phyloP scores from a whole-genome alignment of 2,113 vertebrate species.

The Sorex fumeus region DNA sequence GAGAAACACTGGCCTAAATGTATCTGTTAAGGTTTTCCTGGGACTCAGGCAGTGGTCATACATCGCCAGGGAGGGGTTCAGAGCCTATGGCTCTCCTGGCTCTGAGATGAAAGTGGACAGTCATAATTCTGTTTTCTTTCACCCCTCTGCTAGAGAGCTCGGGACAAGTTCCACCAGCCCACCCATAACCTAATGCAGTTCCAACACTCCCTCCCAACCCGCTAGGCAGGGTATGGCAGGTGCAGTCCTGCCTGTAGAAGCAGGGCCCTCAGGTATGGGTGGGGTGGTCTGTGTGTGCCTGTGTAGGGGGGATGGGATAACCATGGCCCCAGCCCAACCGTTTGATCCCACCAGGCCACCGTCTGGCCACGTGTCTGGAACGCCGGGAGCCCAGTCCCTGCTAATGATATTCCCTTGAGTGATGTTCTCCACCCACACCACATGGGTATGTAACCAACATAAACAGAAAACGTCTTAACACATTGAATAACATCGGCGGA shows the following conservation, averaged over 20 bases:
- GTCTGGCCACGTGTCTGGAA: slow-evolving; percentile 63
- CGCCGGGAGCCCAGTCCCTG: slow-evolving; percentile 49
- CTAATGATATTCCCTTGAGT: slow-evolving; percentile 74
- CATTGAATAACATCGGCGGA: slow-evolving; percentile 68
- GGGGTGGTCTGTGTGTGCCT: slow-evolving; percentile 1
- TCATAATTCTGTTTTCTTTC: neutral
- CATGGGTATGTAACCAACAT: slow-evolving; percentile 78
- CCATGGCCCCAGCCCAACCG: slow-evolving; percentile 25
- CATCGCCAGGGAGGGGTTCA: neutral
- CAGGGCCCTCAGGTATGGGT: slow-evolving; percentile 6
- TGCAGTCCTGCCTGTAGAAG: neutral
- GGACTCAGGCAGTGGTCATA: slow-evolving; percentile 5
- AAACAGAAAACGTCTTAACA: slow-evolving; percentile 80
- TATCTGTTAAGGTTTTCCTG: neutral
- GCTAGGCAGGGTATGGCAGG: neutral
- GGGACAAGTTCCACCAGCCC: neutral
- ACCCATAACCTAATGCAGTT: rapidly evolving
- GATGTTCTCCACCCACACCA: slow-evolving; percentile 78
- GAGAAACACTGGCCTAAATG: too few species aligned
- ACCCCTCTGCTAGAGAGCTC: neutral
- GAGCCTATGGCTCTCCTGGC: neutral
- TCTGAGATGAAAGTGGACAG: neutral
- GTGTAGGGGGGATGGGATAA: neutral
- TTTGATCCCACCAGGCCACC: slow-evolving; percentile 65
- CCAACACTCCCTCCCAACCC: neutral